phyloP scores from a whole-genome alignment of 2,113 vertebrate species.

The Cromileptes altivelis region DNA sequence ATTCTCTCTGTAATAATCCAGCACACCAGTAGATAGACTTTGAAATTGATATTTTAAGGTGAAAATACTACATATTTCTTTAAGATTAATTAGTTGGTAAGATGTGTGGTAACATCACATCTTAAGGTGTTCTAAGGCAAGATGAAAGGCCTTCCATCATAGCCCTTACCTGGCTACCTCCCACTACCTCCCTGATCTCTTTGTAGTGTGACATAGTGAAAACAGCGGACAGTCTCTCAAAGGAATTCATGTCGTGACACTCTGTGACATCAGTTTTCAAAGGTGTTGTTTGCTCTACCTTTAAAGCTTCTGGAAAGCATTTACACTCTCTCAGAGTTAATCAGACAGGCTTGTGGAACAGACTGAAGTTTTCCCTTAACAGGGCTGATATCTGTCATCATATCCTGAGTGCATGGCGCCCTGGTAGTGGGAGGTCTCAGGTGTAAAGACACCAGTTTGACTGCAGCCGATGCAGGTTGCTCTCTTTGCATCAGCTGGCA shows the following conservation, averaged over 20 bases:
- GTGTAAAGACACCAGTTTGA: neutral
- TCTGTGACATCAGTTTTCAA: neutral
- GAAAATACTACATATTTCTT: too few relatives aligned
- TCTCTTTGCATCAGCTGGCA: neutral
- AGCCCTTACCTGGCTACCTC: too few relatives aligned
- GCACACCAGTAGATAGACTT: too few relatives aligned
- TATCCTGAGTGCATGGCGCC: neutral
- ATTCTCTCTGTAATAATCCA: too few relatives aligned
- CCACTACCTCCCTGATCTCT: too few relatives aligned
- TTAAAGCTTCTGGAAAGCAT: neutral
- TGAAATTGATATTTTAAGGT: too few relatives aligned
- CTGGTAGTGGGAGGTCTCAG: neutral
- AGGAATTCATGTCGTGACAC: neutral
- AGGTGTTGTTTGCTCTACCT: neutral
- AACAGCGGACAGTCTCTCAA: neutral
- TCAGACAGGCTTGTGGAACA: conserved; percentile 6
- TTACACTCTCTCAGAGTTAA: conserved; percentile 10
- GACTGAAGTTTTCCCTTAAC: conserved; percentile 25
- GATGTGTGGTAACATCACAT: too few relatives aligned
- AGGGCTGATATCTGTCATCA: neutral
- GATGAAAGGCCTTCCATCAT: too few relatives aligned
- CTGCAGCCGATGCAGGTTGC: neutral
- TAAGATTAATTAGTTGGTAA: too few relatives aligned
- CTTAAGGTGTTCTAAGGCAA: too few relatives aligned
- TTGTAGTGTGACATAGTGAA: too few relatives aligned